A percentile compares a stretch with the other conserved stretches of the same genome.
Evolutionary conservation across 2,113 vertebrate species (phyloP).

Genomic region (Erythrolamprus reginae): DNA sequence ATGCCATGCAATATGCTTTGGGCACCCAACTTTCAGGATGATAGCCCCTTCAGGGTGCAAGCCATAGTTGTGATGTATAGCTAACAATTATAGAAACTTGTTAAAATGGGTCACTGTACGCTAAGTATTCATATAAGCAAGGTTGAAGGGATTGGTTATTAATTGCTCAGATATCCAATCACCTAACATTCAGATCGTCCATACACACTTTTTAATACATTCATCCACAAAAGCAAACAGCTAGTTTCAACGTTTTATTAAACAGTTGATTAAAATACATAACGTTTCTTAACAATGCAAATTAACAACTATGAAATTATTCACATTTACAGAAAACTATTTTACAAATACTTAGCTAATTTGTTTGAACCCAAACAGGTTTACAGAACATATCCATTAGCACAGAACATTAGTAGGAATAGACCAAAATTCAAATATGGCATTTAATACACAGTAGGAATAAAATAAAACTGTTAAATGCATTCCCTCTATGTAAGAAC

Average conservation of each 20-base stretch:
- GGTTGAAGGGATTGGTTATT: conserved; percentile 68
- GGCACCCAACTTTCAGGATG: not conserved
- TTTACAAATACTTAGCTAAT: conserved; percentile 74
- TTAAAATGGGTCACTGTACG: conserved; percentile 34
- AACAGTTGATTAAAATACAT: conserved; percentile 70
- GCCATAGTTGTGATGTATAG: conserved; percentile 33
- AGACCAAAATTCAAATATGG: conserved; percentile 69
- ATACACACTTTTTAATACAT: conserved; percentile 65
- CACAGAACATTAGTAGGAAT: conserved; percentile 71
- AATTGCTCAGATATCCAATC: conserved; percentile 57
- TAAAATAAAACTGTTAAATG: conserved; percentile 59
- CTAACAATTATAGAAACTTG: conserved; percentile 35
- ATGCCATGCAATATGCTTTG: not conserved
- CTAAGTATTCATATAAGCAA: conserved; percentile 69
- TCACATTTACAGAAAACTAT: conserved; percentile 71
- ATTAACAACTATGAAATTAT: conserved; percentile 54
- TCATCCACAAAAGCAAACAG: conserved; percentile 79
- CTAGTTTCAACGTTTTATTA: conserved; percentile 82
- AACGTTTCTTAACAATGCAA: conserved; percentile 68
- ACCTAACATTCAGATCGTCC: conserved; percentile 65
- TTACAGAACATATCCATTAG: conserved; percentile 68
- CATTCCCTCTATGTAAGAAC: conserved; percentile 52
- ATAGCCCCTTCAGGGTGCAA: conserved; percentile 53
- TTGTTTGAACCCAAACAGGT: conserved; percentile 79
- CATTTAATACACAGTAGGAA: conserved; percentile 64